A percentile compares a stretch with the other conserved stretches of the same genome.
phyloP scores from a whole-genome alignment of 2,113 vertebrate species.

The Meleagris gallopavo region DNA sequence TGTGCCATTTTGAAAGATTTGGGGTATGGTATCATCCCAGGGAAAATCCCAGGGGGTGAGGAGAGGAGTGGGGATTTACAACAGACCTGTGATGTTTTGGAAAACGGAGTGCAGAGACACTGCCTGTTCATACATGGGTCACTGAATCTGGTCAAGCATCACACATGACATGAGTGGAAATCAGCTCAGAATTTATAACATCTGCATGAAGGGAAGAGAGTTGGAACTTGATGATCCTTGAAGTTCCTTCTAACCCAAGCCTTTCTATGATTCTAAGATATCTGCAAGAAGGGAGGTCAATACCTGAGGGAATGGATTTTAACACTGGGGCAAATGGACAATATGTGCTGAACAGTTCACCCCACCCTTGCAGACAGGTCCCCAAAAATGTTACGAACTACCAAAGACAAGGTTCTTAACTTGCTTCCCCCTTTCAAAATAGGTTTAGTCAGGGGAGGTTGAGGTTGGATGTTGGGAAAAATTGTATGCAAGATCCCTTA shows the following conservation, averaged over 20 bases:
- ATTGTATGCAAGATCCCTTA: background rate
- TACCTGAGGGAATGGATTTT: background rate
- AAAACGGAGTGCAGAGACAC: background rate
- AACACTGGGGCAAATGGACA: background rate
- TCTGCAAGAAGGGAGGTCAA: background rate
- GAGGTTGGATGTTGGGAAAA: no score
- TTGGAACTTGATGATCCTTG: no score
- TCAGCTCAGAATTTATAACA: background rate
- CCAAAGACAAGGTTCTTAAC: background rate
- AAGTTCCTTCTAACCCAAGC: no score
- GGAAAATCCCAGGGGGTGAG: background rate
- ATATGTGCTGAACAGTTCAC: background rate
- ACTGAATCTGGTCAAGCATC: background rate
- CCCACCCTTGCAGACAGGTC: background rate
- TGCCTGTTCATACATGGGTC: background rate
- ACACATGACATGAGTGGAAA: fast-evolving
- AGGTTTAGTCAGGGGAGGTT: no score
- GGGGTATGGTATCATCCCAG: background rate
- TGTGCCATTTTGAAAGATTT: background rate
- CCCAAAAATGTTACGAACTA: background rate
- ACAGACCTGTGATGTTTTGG: background rate
- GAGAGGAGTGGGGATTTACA: background rate
- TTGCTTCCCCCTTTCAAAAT: background rate
- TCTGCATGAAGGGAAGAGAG: background rate
- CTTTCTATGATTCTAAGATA: background rate